Percentiles rank a stretch among this genome's conserved stretches.
These are phyloP conservation scores for Melanostoma scalare DNA, from an alignment of 2,888 invertebrate genomes.

Conservation along the genomic window DNA sequence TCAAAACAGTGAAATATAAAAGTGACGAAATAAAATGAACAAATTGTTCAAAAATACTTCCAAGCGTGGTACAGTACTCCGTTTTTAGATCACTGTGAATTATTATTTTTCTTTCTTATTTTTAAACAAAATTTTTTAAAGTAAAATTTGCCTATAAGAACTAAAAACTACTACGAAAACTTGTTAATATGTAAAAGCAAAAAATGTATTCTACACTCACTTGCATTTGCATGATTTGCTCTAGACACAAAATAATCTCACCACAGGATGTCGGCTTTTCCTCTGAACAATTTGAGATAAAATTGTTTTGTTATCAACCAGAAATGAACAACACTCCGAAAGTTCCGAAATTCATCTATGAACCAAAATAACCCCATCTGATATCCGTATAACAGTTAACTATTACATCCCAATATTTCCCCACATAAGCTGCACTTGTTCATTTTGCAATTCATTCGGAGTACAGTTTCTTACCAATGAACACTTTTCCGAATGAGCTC, in stretches of 20 bases:
- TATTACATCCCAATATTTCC: slow-evolving; percentile 65
- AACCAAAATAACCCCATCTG: slow-evolving; percentile 32
- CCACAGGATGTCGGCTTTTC: neutral
- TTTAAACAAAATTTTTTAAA: too few species aligned
- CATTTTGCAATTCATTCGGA: slow-evolving; percentile 58
- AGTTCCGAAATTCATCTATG: slow-evolving; percentile 49
- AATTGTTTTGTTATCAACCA: slow-evolving; percentile 24
- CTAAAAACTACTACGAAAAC: too few species aligned
- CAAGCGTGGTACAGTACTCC: too few species aligned
- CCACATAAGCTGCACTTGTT: slow-evolving; percentile 57
- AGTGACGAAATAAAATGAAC: too few species aligned
- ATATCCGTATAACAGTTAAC: slow-evolving; percentile 57
- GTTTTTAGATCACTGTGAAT: too few species aligned
- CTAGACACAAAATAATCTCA: neutral
- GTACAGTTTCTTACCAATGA: slow-evolving; percentile 11
- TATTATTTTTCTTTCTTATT: too few species aligned
- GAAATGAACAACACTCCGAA: slow-evolving; percentile 43
- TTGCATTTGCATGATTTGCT: too few species aligned
- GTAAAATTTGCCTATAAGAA: too few species aligned
- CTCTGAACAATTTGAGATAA: neutral
- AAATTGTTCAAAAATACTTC: too few species aligned
- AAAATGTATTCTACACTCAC: too few species aligned
- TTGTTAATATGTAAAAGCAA: too few species aligned
- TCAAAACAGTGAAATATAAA: too few species aligned
- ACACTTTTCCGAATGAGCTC: slow-evolving; percentile 23